Percentiles rank a stretch among this genome's conserved stretches.
Conservation (phyloP, 1,140 invertebrate genomes). For the Ips nitidus region DNA sequence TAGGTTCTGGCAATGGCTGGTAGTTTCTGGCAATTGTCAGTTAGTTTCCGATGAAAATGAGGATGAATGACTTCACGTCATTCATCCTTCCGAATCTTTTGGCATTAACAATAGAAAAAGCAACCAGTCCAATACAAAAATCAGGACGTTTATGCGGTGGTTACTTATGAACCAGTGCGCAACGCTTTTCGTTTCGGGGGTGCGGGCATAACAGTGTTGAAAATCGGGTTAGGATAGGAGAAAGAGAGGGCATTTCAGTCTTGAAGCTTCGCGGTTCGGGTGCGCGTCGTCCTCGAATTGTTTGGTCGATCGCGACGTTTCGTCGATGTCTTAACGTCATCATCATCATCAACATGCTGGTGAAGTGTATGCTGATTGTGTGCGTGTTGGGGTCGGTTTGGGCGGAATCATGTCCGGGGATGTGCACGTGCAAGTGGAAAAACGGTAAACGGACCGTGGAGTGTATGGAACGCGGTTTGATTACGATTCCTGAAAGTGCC, state of each 20-base stretch:
- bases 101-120: conserved; percentile 30
- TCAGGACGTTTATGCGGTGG: conserved; percentile 52
- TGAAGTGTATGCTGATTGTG: not conserved
- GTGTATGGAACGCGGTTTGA: conserved; percentile 78
- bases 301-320: conserved; percentile 1
- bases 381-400: not conserved
- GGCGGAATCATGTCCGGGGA: conserved; percentile 65
- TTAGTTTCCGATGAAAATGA: not conserved
- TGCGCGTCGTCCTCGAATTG: not conserved
- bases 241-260: conserved; percentile 5
- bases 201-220: conserved; percentile 34
- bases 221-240: conserved; percentile 26
- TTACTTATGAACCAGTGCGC: conserved; percentile 52
- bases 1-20: not conserved
- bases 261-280: conserved; percentile 6
- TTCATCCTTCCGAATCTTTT: not conserved
- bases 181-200: conserved; percentile 43
- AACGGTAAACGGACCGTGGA: conserved; percentile 88
- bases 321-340: not conserved
- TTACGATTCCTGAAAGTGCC: conserved; percentile 77
- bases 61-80: conserved; percentile 5
- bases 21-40: not conserved
- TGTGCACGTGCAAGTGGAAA: conserved; percentile 91
- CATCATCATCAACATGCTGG: not conserved
- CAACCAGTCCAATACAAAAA: conserved; percentile 43